These are phyloP conservation scores for Drosophila ambigua DNA, from an alignment of 1,140 invertebrate genomes.

Conservation along the genomic window DNA sequence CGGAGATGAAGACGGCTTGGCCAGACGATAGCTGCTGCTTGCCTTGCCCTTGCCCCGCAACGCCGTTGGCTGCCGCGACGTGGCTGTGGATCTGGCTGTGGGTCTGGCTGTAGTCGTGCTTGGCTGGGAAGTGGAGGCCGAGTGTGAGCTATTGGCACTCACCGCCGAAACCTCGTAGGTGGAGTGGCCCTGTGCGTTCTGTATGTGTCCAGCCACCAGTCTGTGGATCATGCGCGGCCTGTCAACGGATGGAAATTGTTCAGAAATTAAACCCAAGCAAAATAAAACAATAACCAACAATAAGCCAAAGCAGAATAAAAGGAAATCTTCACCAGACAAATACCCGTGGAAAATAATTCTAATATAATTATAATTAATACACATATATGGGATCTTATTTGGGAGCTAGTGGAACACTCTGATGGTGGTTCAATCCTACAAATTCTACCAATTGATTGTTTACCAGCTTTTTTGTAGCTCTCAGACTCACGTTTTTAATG, in stretches of 20 bases:
- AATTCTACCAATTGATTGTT: too few species aligned
- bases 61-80: conserved; percentile 2
- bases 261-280: background rate
- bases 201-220: conserved; percentile 87
- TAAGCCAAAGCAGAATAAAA: background rate
- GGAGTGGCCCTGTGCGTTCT: conserved; percentile 74
- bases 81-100: background rate
- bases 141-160: conserved; percentile 59
- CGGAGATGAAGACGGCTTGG: conserved; percentile 19
- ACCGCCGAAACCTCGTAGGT: conserved; percentile 74
- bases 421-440: too few species aligned
- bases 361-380: too few species aligned
- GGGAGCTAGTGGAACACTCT: too few species aligned
- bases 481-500: conserved; percentile 74
- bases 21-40: conserved; percentile 61
- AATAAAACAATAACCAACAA: conserved; percentile 12
- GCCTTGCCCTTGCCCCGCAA: conserved; percentile 47
- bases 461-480: too few species aligned
- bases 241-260: conserved; percentile 31
- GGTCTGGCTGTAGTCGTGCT: background rate
- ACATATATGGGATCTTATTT: too few species aligned
- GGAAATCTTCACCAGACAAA: too few species aligned
- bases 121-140: conserved; percentile 15
- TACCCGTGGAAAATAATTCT: too few species aligned
- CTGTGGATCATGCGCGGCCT: conserved; percentile 86